Base-by-base conservation (phyloP, 2,113 vertebrate species). In the Meriones unguiculatus region DNA sequence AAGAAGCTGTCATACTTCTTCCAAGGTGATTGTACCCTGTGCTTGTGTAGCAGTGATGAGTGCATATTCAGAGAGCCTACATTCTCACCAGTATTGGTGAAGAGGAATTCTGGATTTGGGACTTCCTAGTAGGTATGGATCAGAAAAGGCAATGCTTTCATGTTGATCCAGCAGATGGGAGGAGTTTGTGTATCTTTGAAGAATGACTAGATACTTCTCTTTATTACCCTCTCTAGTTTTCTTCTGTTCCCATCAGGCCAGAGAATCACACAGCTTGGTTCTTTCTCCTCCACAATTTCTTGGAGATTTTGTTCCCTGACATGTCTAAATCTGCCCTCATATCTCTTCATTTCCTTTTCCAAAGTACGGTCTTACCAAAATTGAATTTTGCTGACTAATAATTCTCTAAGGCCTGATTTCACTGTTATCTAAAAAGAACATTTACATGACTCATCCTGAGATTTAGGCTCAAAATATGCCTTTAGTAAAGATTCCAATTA, bases 311-410 rank as follows among this genome's bases (percentile, higher is more conserved):
- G 30, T 41, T 46, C 50, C 32, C 25, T 17, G 7, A 25, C 54
- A 76, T 82, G 35, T 52, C 89, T 77, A 69, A 77, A 65, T 95
- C 69, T 75, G 73, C 72, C 32, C 54, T 80, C 46, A 8, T 7
- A 17, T 20, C 64, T 88, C 81, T 80, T 93, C 88, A 54, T 52
- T 97, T 96, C 81, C 91, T 91, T 86, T 93, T 65, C 35, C 24
- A 57, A 69, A 89, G 50, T 78, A 20, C 1, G 11, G 81, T 69
- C 77, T 89, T 87, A 41, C 62, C 96, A 32, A 91, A 93, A 94
- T n/a, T 54, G 91, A 87, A 41, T 82, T 90, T 87, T 96, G 93
- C 95, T 96, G 95, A 96, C 94, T 81, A 50, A 93, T 90, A 62
- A 25, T 94, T 77, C 82, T 89, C 82, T 30, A 22, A 75, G 82